Evolutionary conservation across 2,797 vertebrate genomes (phyloP), one percentile per base, ranked within the genome.

Genomic region (Crocidura indochinensis): DNA sequence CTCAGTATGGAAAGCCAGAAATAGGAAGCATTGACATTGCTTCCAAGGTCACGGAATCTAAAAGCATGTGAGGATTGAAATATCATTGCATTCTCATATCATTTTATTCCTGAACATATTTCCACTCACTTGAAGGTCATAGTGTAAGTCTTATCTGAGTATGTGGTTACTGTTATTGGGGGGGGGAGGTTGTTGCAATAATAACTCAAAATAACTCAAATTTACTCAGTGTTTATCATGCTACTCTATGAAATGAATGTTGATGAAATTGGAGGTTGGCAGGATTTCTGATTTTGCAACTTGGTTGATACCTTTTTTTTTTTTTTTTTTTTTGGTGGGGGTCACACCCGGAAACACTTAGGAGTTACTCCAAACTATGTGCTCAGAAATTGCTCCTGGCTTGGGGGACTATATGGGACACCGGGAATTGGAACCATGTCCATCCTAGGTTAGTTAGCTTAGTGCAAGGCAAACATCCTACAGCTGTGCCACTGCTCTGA

Each of bases 251-350:
- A 85, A 60, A 72, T 62, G 20, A 46, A 62, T 47, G 47, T 31
- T 74, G 84, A 88, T 69, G 71, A 75, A 62, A 77, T 65, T 94
- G 65, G 88, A 88, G 49, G 26, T 20, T 93, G 71, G 67, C 53
- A 84, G 76, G 71, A 69, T 69, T 82, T 86, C 88, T 76, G 8
- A 15, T 69, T 24, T 10, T 62, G 44, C 44, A 46, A 29, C 69
- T 91, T 86, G 89, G 83, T 76, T 91, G 86, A 20, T 68, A 79
- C 88, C 68, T 90, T 56, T n/a, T n/a, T 38, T 38, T 5, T 38
- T 38, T 38, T 38, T 38, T 38, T 38, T 38, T 38, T 38, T 38
- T 38, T 38, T 38, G 38, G 38, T 38, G 38, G 38, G 38, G 38
- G 38, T 38, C 38, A 38, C 38, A 38, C 38, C 38, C 38, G 38